Conservation (phyloP, 1,140 invertebrate species). For the Pseudomyrmex sp. region DNA sequence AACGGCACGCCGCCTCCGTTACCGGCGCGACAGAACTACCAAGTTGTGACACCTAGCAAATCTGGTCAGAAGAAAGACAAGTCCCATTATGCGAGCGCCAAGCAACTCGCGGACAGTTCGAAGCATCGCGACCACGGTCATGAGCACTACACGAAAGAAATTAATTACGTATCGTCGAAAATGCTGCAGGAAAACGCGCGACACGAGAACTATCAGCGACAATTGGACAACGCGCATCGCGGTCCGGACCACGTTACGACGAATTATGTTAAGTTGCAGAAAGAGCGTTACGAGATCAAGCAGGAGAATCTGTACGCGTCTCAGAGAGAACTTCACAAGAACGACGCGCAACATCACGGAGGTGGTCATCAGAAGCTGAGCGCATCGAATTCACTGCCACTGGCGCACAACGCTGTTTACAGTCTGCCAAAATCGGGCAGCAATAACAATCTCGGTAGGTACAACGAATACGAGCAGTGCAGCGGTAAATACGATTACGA, state of each 20-base stretch:
- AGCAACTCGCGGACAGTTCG: slow-evolving; percentile 72
- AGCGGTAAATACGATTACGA: slow-evolving; percentile 74
- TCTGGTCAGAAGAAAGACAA: slow-evolving; percentile 78
- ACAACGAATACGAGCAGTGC: slow-evolving; percentile 76
- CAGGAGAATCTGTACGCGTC: slow-evolving; percentile 81
- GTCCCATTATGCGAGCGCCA: slow-evolving; percentile 76
- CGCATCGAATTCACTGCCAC: slow-evolving; percentile 77
- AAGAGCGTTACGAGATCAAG: slow-evolving; percentile 82
- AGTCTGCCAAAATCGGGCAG: slow-evolving; percentile 78
- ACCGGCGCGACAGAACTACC: slow-evolving; percentile 83
- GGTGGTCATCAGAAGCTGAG: slow-evolving; percentile 78
- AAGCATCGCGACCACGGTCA: slow-evolving; percentile 76
- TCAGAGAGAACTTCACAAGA: slow-evolving; percentile 80
- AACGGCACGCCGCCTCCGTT: slow-evolving; percentile 85
- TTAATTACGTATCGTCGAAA: slow-evolving; percentile 80
- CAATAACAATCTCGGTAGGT: slow-evolving; percentile 79
- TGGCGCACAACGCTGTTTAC: slow-evolving; percentile 77
- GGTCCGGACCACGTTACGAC: slow-evolving; percentile 74
- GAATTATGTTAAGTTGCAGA: slow-evolving; percentile 82
- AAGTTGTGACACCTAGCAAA: slow-evolving; percentile 74
- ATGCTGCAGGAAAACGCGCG: slow-evolving; percentile 78
- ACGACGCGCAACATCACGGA: slow-evolving; percentile 72
- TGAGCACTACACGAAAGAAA: slow-evolving; percentile 79
- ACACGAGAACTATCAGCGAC: slow-evolving; percentile 80
- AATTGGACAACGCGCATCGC: slow-evolving; percentile 77